Evolutionary conservation across 2,888 invertebrate genomes (phyloP).

Genomic region (Spodoptera picta): DNA sequence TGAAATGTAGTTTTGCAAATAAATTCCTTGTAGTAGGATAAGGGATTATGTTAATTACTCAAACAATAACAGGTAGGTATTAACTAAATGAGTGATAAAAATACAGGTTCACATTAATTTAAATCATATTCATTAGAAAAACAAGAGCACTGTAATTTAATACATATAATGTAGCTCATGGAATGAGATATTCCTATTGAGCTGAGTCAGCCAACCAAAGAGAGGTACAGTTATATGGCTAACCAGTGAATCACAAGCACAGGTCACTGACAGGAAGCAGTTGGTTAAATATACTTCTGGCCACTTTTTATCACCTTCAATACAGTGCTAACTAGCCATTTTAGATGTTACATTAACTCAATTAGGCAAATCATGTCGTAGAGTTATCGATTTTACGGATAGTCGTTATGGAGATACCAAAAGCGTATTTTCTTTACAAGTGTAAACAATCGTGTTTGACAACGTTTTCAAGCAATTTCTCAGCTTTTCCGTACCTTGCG

Average conservation of each 20-base stretch:
- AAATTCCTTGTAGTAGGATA: no score
- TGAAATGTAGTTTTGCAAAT: no score
- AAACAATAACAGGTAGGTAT: no score
- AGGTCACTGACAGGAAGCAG: conserved; percentile 36
- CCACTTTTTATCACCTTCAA: conserved; percentile 8
- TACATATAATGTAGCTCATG: neutral
- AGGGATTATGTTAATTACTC: no score
- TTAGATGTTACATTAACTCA: conserved; percentile 25
- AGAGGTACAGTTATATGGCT: conserved; percentile 31
- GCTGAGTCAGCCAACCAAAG: conserved; percentile 37
- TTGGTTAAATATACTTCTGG: conserved; percentile 14
- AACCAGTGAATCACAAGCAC: conserved; percentile 37
- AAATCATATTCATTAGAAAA: no score
- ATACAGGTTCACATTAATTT: no score
- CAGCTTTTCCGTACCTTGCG: conserved; percentile 90
- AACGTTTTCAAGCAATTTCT: conserved; percentile 48
- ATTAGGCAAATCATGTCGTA: conserved; percentile 52
- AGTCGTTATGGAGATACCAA: conserved; percentile 1
- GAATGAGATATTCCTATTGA: conserved; percentile 1
- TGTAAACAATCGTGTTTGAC: conserved; percentile 41
- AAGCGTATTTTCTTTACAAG: conserved; percentile 5
- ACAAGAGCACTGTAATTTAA: neutral
- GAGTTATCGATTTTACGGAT: conserved; percentile 55
- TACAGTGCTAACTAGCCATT: conserved; percentile 4
- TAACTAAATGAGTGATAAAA: no score